Percentiles rank a stretch among this genome's conserved stretches.
These are phyloP conservation scores for Premnoplex brunnescens DNA, from an alignment of 2,797 vertebrate species.

Conservation along the genomic window DNA sequence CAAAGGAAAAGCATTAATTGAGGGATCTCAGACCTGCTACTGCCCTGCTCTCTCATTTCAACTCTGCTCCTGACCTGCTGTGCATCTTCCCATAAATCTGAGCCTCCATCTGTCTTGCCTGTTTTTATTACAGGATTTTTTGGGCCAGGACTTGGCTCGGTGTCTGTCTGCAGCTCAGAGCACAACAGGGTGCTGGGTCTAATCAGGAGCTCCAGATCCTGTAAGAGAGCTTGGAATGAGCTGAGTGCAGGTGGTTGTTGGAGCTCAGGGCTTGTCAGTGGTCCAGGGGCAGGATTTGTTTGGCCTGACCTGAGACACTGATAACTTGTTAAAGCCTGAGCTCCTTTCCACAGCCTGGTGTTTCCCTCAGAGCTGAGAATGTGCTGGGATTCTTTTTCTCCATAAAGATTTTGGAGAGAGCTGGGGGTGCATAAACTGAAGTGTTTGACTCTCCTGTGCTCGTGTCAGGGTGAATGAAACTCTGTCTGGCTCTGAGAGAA, in stretches of 20 bases:
- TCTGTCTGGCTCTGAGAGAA: not conserved
- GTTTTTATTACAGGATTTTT: not conserved
- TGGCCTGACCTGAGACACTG: not conserved
- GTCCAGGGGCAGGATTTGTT: not conserved
- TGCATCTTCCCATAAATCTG: not conserved
- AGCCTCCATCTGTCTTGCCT: constrained; percentile 27
- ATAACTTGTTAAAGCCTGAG: not conserved
- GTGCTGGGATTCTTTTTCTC: not conserved
- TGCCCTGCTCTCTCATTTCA: not conserved
- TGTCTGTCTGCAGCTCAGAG: not conserved
- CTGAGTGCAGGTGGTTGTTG: not conserved
- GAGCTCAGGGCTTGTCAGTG: not conserved
- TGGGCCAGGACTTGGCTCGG: not conserved
- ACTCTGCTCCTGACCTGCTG: not conserved
- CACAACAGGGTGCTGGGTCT: not conserved
- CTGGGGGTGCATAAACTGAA: not conserved
- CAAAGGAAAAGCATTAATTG: not conserved
- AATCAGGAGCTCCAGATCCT: not conserved
- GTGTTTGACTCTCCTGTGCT: not conserved
- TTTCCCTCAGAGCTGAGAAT: not conserved
- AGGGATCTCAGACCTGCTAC: not conserved
- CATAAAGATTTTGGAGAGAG: not conserved
- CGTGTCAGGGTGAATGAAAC: not conserved
- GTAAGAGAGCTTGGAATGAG: fast-evolving
- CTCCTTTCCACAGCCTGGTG: not conserved